Evolutionary conservation across 1,140 invertebrate genomes (phyloP).

Genomic region (Ceratosolen fusciceps): DNA sequence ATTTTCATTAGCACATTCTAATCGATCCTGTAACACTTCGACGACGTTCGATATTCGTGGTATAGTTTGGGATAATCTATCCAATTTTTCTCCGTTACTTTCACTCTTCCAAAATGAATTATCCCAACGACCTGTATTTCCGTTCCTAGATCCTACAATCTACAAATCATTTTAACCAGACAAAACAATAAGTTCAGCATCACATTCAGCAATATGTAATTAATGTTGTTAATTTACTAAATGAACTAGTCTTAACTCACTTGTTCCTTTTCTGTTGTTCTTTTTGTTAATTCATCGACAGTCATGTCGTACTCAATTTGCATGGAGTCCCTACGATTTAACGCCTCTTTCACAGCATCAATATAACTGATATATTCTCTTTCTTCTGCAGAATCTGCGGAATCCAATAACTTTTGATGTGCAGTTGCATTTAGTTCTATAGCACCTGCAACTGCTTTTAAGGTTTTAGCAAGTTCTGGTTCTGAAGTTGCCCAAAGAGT

Average conservation of each 20-base stretch:
- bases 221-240: too few relatives aligned
- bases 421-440: slow-evolving; percentile 70
- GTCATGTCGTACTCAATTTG: slow-evolving; percentile 80
- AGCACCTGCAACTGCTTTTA: slow-evolving; percentile 71
- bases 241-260: slow-evolving; percentile 58
- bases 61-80: slow-evolving; percentile 72
- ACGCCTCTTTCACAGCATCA: slow-evolving; percentile 79
- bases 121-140: slow-evolving; percentile 61
- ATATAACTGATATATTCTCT: slow-evolving; percentile 81
- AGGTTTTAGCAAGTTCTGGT: slow-evolving; percentile 70
- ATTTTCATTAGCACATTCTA: slow-evolving; percentile 82
- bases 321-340: slow-evolving; percentile 78
- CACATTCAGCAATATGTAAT: too few relatives aligned
- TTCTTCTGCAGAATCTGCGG: slow-evolving; percentile 71
- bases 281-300: slow-evolving; percentile 77
- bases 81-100: slow-evolving; percentile 74
- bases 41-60: slow-evolving; percentile 73
- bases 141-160: slow-evolving; percentile 60
- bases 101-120: slow-evolving; percentile 74
- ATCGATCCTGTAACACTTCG: slow-evolving; percentile 76
- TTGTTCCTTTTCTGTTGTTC: slow-evolving; percentile 77
- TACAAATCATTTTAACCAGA: slow-evolving; percentile 43
- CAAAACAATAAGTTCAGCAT: too few relatives aligned
- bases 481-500: slow-evolving; percentile 73
- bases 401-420: slow-evolving; percentile 72